A percentile compares a stretch with the other conserved stretches of the same genome.
phyloP scores from a whole-genome alignment of 2,888 invertebrate species.

The Epistrophe grossulariae region DNA sequence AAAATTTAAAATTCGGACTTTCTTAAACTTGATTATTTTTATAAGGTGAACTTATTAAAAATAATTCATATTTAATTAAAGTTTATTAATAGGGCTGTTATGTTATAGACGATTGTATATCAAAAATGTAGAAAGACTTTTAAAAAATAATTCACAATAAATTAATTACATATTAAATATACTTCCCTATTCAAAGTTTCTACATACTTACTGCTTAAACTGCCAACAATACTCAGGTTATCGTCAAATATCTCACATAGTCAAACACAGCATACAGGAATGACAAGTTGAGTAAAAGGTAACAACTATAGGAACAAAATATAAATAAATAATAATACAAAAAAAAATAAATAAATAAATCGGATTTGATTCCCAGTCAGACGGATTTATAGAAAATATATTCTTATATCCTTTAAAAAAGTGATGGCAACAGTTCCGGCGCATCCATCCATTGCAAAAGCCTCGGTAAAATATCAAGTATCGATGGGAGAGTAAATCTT shows the following conservation, averaged over 20 bases:
- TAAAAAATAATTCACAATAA: too few species aligned
- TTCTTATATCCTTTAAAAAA: constrained; percentile 40
- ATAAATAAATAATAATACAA: constrained; percentile 21
- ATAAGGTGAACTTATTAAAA: too few species aligned
- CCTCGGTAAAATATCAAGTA: constrained; percentile 63
- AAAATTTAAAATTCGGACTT: not conserved
- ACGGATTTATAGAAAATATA: constrained; percentile 45
- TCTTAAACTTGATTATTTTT: too few species aligned
- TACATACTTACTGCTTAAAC: too few species aligned
- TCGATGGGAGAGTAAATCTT: constrained; percentile 63
- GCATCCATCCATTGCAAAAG: constrained; percentile 58
- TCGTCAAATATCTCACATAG: too few species aligned
- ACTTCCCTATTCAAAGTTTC: too few species aligned
- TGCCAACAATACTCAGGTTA: too few species aligned
- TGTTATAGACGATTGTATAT: too few species aligned
- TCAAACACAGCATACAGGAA: not conserved
- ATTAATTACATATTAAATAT: too few species aligned
- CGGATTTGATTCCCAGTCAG: constrained; percentile 52
- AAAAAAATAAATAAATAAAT: constrained; percentile 38
- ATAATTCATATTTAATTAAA: too few species aligned
- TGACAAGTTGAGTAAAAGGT: constrained; percentile 12
- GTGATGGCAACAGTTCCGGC: constrained; percentile 7
- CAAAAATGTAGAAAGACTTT: too few species aligned
- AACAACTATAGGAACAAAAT: constrained; percentile 33
- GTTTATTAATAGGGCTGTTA: too few species aligned